Base-by-base conservation (phyloP, 1,140 invertebrate species). In the Hyles euphorbiae region DNA sequence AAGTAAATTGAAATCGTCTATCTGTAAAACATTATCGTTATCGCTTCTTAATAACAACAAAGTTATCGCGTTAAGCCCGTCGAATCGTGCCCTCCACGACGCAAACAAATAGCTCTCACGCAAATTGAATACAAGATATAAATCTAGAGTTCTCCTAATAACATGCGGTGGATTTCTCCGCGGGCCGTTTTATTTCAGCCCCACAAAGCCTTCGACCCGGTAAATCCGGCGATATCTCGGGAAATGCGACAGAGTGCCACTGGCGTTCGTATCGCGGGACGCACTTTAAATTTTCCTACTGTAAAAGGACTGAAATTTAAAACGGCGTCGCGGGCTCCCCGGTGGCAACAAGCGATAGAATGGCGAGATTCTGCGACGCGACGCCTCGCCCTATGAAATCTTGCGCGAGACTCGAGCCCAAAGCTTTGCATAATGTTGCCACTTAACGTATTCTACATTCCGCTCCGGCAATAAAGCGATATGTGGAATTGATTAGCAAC, bases 51-150 rank as follows among this genome's bases (percentile, higher is more conserved):
- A 66, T 66, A 60, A 63, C 59, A 63, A 62, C 56, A 54, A 60
- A 63, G 59, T 67, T 64, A 67, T 67, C 65, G 56, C 66, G 50
- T 53, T 65, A 69, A 72, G 65, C 64, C 62, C 40, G 32, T 49
- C 50, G 62, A 60, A 65, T 59, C 60, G 50, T 40, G 49, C 59
- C 55, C 65, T 67, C 56, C 49, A 56, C 48, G 63, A 65, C 70
- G 70, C 58, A 69, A 70, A 70, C 64, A 68, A 68, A 76, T 78
- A 74, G 70, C 78, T 80, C 72, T 79, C 72, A 74, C 74, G 68
- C 72, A 83, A 81, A 81, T 81, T 83, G 81, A 81, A 83, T 76
- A 82, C 74, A 83, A 72, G 74, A 81, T 81, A 83, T 83, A 85
- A 83, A 83, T 85, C 77, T 76, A 81, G 68, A 71, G 65, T 80